phyloP scores from a whole-genome alignment of 2,888 invertebrate genomes.

The Andrena bucephala region DNA sequence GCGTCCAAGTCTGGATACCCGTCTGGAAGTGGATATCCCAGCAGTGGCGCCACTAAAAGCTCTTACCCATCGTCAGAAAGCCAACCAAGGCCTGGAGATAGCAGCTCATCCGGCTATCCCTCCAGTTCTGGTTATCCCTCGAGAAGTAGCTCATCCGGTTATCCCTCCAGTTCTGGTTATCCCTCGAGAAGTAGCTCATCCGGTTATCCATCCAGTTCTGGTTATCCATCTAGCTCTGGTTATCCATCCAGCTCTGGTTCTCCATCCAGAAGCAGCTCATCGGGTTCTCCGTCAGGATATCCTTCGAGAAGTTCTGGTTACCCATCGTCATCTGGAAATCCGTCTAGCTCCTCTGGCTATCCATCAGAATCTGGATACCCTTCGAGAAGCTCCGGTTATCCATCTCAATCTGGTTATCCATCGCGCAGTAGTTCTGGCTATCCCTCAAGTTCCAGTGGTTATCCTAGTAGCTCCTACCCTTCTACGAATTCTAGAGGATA shows the following conservation, averaged over 20 bases:
- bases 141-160: slow-evolving; percentile 49
- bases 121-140: slow-evolving; percentile 52
- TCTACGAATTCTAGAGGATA: slow-evolving; percentile 47
- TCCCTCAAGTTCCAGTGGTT: slow-evolving; percentile 43
- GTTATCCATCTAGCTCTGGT: slow-evolving; percentile 47
- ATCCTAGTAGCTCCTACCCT: slow-evolving; percentile 52
- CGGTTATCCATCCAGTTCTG: slow-evolving; percentile 59
- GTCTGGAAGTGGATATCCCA: slow-evolving; percentile 41
- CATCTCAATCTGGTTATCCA: slow-evolving; percentile 30
- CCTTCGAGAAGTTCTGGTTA: slow-evolving; percentile 38
- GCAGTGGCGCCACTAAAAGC: slow-evolving; percentile 40
- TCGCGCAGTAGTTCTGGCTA: slow-evolving; percentile 26
- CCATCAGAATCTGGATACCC: slow-evolving; percentile 41
- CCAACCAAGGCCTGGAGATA: slow-evolving; percentile 38
- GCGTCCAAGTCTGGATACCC: slow-evolving; percentile 58
- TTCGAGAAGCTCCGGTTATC: slow-evolving; percentile 23
- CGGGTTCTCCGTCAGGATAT: slow-evolving; percentile 59
- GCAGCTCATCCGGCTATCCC: slow-evolving; percentile 57
- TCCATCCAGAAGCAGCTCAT: slow-evolving; percentile 34
- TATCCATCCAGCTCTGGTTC: slow-evolving; percentile 47
- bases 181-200: slow-evolving; percentile 43
- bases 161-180: slow-evolving; percentile 60
- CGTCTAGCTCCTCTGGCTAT: not conserved
- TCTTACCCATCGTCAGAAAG: slow-evolving; percentile 40
- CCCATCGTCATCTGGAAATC: slow-evolving; percentile 17